A percentile compares a stretch with the other conserved stretches of the same genome.
Conservation (phyloP, 2,888 invertebrate species). For the Conistra vaccinii region DNA sequence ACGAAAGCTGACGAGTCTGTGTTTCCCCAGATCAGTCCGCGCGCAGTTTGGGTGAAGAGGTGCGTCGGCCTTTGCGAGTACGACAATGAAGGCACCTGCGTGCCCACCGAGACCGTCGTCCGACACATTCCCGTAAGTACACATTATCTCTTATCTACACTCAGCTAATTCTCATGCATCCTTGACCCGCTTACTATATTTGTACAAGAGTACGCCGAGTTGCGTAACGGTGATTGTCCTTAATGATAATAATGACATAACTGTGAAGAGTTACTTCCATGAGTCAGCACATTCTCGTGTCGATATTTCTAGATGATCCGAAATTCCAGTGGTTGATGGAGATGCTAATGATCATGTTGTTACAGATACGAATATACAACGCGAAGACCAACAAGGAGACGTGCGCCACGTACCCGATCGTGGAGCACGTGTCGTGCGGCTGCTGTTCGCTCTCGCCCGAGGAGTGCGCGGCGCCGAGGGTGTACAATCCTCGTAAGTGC, state of each 20-base stretch:
- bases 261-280: constrained; percentile 53
- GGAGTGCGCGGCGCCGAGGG: constrained; percentile 78
- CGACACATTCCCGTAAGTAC: constrained; percentile 84
- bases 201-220: constrained; percentile 67
- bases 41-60: constrained; percentile 86
- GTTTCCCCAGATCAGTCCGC: constrained; percentile 85
- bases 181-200: constrained; percentile 83
- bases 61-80: constrained; percentile 86
- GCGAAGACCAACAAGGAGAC: constrained; percentile 83
- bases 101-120: constrained; percentile 75
- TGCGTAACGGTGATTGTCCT: constrained; percentile 72
- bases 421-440: constrained; percentile 84
- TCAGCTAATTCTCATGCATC: constrained; percentile 74
- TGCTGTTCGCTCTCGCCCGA: constrained; percentile 80
- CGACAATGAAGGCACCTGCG: constrained; percentile 79
- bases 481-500: constrained; percentile 89
- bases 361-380: constrained; percentile 85
- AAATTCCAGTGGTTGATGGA: constrained; percentile 11
- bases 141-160: constrained; percentile 76
- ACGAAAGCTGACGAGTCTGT: constrained; percentile 68
- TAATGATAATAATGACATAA: constrained; percentile 81
- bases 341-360: constrained; percentile 49
- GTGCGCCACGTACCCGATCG: constrained; percentile 82
- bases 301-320: not conserved
- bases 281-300: constrained; percentile 45